phyloP scores from a whole-genome alignment of 2,888 invertebrate species.

The Nymphalis polychloros region DNA sequence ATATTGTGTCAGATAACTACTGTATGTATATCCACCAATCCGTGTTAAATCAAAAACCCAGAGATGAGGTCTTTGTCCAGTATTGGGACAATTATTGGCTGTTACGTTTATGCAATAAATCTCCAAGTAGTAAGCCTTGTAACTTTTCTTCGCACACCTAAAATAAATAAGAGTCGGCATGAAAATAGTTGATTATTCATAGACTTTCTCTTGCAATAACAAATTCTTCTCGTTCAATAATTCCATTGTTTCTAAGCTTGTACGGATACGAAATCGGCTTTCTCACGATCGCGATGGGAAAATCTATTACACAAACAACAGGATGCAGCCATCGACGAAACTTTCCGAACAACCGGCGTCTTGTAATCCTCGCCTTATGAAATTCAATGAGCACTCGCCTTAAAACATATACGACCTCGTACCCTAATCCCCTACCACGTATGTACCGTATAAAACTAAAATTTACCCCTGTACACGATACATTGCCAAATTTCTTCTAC shows the following conservation, averaged over 20 bases:
- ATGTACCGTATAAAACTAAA: not conserved
- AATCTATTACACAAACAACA: slow-evolving; percentile 38
- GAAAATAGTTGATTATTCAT: not conserved
- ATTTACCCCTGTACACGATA: not conserved
- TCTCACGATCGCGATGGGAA: slow-evolving; percentile 17
- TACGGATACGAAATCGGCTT: slow-evolving; percentile 30
- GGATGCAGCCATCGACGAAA: slow-evolving; percentile 35
- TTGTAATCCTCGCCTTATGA: slow-evolving; percentile 43
- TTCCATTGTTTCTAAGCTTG: slow-evolving; percentile 7
- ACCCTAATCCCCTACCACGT: slow-evolving; percentile 13
- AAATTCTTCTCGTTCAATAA: slow-evolving; percentile 5
- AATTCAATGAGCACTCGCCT: slow-evolving; percentile 43
- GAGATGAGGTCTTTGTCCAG: too few relatives aligned
- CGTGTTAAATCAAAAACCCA: too few relatives aligned
- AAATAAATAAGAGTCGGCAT: too few relatives aligned
- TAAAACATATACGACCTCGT: slow-evolving; percentile 34
- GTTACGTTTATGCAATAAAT: too few relatives aligned
- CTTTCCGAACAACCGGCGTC: slow-evolving; percentile 38
- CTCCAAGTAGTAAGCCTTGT: too few relatives aligned
- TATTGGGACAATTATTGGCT: too few relatives aligned
- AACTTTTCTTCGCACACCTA: too few relatives aligned
- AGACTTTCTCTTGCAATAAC: not conserved
- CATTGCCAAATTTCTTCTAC: slow-evolving; percentile 16
- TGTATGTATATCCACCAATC: too few relatives aligned
- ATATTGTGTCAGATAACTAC: too few relatives aligned